These are phyloP conservation scores for Digitonthophagus gazella DNA, from an alignment of 2,888 invertebrate species.

Conservation along the genomic window DNA sequence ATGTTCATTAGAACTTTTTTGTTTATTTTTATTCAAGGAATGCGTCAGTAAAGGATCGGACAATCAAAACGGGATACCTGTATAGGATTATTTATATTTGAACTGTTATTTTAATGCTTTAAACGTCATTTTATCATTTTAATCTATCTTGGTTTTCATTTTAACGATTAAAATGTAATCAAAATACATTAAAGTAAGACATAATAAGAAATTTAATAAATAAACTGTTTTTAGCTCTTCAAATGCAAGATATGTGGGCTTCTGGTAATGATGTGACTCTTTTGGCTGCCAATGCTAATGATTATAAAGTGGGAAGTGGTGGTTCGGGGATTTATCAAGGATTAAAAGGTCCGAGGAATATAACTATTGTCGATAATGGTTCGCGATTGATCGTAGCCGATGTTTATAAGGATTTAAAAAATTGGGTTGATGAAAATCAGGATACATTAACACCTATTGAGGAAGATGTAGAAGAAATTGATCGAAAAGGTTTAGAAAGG, in stretches of 20 bases:
- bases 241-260: conserved; percentile 71
- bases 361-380: not conserved
- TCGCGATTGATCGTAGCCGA: not conserved
- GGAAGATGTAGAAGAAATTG: conserved; percentile 32
- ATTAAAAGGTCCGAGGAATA: conserved; percentile 22
- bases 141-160: no score
- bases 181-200: no score
- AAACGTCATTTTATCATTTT: no score
- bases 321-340: conserved; percentile 74
- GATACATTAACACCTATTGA: conserved; percentile 6
- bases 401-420: conserved; percentile 22
- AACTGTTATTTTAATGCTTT: no score
- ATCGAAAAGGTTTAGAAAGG: conserved; percentile 36
- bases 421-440: not conserved
- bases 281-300: conserved; percentile 68
- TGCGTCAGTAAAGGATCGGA: no score
- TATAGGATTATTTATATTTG: no score
- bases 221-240: conserved; percentile 53
- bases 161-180: no score
- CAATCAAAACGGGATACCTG: no score
- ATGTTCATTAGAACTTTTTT: no score
- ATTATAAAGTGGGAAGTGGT: conserved; percentile 59
- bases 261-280: conserved; percentile 66
- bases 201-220: no score
- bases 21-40: no score